phyloP scores from a whole-genome alignment of 2,888 invertebrate species.

The Adelognathus sp. region DNA sequence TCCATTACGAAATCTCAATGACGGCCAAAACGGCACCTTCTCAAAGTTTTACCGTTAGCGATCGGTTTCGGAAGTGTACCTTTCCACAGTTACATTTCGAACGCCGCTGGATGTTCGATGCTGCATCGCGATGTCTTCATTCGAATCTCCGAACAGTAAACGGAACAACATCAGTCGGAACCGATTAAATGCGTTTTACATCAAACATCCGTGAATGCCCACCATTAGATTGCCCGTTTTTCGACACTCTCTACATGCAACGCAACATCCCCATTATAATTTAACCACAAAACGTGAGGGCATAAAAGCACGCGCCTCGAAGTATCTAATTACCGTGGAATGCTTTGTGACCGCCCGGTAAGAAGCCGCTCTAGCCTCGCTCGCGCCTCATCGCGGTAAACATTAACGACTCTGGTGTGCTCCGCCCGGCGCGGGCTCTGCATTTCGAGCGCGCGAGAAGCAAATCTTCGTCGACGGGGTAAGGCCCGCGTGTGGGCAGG shows the following conservation, averaged over 20 bases:
- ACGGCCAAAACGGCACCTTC: no score
- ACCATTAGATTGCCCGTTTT: no score
- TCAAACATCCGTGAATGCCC: no score
- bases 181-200: no score
- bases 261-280: background rate
- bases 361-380: conserved; percentile 68
- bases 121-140: no score
- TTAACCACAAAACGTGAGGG: conserved; percentile 2
- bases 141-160: no score
- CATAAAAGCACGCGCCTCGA: conserved; percentile 29
- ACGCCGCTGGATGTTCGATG: no score
- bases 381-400: conserved; percentile 54
- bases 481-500: background rate
- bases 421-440: background rate
- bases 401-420: conserved; percentile 35
- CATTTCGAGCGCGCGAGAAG: conserved; percentile 4
- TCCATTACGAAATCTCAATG: no score
- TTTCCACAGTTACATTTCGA: no score
- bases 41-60: no score
- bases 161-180: no score
- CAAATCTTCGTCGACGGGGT: background rate
- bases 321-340: conserved; percentile 76
- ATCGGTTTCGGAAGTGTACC: no score
- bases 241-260: background rate
- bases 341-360: conserved; percentile 70